Base-by-base conservation (phyloP, 1,140 invertebrate genomes). In the Zaprionus gabonicus region DNA sequence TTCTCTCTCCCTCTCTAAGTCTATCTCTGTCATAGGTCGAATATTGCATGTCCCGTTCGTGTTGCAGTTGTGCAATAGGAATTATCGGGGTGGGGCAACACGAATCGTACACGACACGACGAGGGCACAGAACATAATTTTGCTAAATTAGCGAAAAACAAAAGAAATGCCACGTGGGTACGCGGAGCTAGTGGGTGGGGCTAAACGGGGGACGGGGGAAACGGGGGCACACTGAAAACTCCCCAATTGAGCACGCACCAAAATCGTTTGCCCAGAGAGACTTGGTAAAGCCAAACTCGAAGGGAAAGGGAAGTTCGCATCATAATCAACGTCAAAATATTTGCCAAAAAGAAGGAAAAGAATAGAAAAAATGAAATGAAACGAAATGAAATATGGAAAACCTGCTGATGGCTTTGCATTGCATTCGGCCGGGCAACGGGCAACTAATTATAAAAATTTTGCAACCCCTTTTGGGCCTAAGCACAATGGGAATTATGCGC, bases 191-290 rank as follows among this genome's bases (percentile, higher is more conserved):
- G 49, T 62, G 20, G 69, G 46, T 44, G 41, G 46, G 34, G 13
- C 23, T 51, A 25, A 12, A 25, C 10, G 17, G 20, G 49, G 59
- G 46, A 63, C 57, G 71, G 57, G 49, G 57, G 44, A 62, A 49
- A 57, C 44, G 41, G 28, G 17, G 23, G 31, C 41, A 31, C 20
- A 46, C 51, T 65, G 71, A 91, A 91, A 88, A 91, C 87, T 91
- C 87, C 87, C 87, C 87, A 87, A 91, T 91, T 91, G 87, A 91
- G 88, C 87, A 91, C 87, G 87, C 87, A 91, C 87, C 81, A 88
- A 88, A 88, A 85, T 90, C 85, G 84, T 88, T 88, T 88, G 84
- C 69, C 64, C 62, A 59, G 64, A 59, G 64, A 66, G 76, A 57
- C 69, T 36, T 38, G 44, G 41, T 59, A 51, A 38, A 34, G 59